Evolutionary conservation across 2,888 invertebrate species (phyloP), one percentile per base, ranked within the genome.

Genomic region (Carcina quercana): DNA sequence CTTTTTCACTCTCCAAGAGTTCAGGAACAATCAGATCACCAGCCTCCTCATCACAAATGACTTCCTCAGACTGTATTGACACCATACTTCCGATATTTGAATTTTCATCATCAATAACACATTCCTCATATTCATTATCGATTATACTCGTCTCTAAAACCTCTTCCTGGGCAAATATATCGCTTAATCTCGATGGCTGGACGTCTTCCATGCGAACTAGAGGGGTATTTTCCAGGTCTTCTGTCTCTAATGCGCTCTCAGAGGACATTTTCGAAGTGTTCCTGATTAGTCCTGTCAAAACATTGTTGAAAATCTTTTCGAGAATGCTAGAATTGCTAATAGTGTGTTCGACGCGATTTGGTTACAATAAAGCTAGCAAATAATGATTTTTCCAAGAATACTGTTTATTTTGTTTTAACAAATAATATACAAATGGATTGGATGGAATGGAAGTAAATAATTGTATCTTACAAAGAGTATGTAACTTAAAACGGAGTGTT

Each of bases 121-220:
- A 71, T 27, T 63, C 62, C 14, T 58, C 62, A 35, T 56, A 68
- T 8, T 56, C 39, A 34, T 52, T 43, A 11, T 66, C 61, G 6
- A 66, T 50, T 4, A 66, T 47, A 42, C 53, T 63, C 1, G 63
- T 58, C 24, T 65, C 72, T 22, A 62, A 40, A 0, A 54, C 51
- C 27, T 55, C 55, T 4, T 49, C 50, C 10, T 50, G 41, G 5
- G 17, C 7, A 7, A 24, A 34, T 5, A 40, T 35, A 3, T 32
- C 36, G 7, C 13, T 8, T 10, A 12, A 25, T 12, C 37, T 25
- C 15, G 27, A 30, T 2, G 79, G 76, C 37, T 78, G 78, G 0
- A 79, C 68, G 30, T 79, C 80, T 28, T 69, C 71, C 78, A 79
- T 73, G 28, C 74, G 69, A 17, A 79, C 79, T 13, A 78, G 50